Evolutionary conservation across 2,797 vertebrate species (phyloP).

Genomic region (Onychomys arenicola): DNA sequence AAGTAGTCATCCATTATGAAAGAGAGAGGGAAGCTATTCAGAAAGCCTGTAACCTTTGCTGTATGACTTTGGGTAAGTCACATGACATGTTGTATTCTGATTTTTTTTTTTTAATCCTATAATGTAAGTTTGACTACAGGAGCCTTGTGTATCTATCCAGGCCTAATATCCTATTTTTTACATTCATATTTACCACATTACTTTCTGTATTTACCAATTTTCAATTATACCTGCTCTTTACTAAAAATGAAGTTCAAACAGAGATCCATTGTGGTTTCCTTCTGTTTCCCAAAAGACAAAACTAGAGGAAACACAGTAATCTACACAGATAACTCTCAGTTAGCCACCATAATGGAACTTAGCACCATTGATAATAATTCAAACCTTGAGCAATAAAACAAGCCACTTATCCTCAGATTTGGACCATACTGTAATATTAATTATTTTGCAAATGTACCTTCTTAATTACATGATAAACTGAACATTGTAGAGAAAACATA

Average conservation of each 20-base stretch:
- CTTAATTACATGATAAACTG: constrained; percentile 40
- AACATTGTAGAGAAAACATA: background rate
- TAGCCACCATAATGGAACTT: constrained; percentile 38
- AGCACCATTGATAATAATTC: background rate
- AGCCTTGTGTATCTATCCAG: background rate
- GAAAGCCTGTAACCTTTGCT: background rate
- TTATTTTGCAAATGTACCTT: constrained; percentile 50
- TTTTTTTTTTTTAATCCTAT: background rate
- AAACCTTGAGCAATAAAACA: constrained; percentile 38
- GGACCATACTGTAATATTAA: background rate
- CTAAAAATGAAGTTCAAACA: constrained; percentile 71
- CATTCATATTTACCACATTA: constrained; percentile 45
- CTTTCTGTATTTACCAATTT: constrained; percentile 52
- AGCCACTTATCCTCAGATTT: background rate
- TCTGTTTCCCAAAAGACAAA: constrained; percentile 58
- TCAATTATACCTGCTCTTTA: constrained; percentile 75
- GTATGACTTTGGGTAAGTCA: background rate
- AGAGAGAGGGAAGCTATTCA: background rate
- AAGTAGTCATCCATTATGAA: background rate
- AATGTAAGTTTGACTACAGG: background rate
- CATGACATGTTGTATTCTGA: background rate
- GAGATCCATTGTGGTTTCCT: constrained; percentile 27
- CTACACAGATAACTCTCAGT: background rate
- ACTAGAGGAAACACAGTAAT: constrained; percentile 40
- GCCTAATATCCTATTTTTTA: constrained; percentile 20